These are phyloP conservation scores for Myopa testacea DNA, from an alignment of 2,888 invertebrate genomes.

Conservation along the genomic window DNA sequence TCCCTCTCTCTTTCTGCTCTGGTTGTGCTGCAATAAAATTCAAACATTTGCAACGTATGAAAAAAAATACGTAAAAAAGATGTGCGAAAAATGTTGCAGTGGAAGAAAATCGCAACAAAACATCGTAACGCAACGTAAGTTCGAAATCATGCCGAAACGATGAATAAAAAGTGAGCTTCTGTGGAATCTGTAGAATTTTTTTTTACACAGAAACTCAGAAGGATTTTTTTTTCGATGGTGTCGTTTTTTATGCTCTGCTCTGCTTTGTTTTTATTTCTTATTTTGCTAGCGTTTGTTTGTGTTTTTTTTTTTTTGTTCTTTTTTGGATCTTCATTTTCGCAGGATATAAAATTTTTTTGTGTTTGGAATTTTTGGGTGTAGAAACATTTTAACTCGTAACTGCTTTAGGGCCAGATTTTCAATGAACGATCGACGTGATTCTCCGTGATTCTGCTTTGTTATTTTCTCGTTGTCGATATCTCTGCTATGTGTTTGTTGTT, in stretches of 20 bases:
- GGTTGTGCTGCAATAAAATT: background rate
- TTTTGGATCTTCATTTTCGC: too few relatives aligned
- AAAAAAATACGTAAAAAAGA: slow-evolving; percentile 8
- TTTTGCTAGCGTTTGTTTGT: background rate
- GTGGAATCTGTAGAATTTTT: background rate
- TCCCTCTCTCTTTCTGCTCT: background rate
- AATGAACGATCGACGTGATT: too few relatives aligned
- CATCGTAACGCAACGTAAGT: background rate
- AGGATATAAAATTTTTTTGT: too few relatives aligned
- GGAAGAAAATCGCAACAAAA: background rate
- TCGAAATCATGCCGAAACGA: background rate
- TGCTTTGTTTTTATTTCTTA: background rate
- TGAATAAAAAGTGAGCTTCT: background rate
- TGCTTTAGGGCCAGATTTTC: too few relatives aligned
- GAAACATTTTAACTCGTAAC: too few relatives aligned
- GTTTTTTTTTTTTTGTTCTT: background rate
- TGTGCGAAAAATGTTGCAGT: background rate
- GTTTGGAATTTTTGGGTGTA: background rate
- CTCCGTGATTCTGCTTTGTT: too few relatives aligned
- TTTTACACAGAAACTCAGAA: background rate
- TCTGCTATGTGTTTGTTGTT: too few relatives aligned
- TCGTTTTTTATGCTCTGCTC: background rate
- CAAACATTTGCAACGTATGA: slow-evolving; percentile 7
- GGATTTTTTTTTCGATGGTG: background rate
- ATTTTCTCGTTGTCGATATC: too few relatives aligned